Evolutionary conservation across 1,140 invertebrate genomes (phyloP), one percentile per base, ranked within the genome.

Genomic region (Drosophila parvula): DNA sequence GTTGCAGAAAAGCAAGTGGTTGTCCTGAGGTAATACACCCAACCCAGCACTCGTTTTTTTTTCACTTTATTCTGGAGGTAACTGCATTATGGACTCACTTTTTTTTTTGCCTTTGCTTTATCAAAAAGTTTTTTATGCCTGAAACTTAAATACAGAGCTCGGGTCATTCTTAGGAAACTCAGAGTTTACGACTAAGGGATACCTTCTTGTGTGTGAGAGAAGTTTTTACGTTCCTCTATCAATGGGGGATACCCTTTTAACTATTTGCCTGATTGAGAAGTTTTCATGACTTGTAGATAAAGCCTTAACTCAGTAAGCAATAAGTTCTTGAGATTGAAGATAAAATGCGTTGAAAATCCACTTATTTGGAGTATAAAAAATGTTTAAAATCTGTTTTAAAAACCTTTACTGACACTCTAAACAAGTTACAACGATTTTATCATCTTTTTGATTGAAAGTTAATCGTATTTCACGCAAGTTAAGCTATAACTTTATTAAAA

Each of bases 51-150:
- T 18, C 14, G 30, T 51, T 38, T 53, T 38, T 51, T 38, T 53
- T 27, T 28, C 36, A 53, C 61, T 36, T 30, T 27, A 32, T 67
- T 45, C 32, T 50, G 47, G 14, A n/a, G 61, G 50, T 48, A 69
- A 69, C 32, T 69, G 61, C 62, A 69, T 53, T 44, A 69, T 10
- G 16, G 27, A 67, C 38, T 32, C 11, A 18, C 5, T 30, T 50
- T 22, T 43, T 51, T 38, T 22, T 30, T 47, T 16, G 16, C 10
- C 32, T 28, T 60, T 61, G 22, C 32, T 32, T 18, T 27, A 40
- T 41, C 28, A 14, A n/a, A 44, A 69, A 65, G 38, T 43, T 69
- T 51, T 40, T 34, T 51, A 51, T 67, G 58, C 22, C 64, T 41
- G 58, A 22, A 48, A 63, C 32, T 57, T 30, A 57, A 57, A 56